Conservation (phyloP, 2,888 invertebrate genomes). For the Hypena proboscidalis region DNA sequence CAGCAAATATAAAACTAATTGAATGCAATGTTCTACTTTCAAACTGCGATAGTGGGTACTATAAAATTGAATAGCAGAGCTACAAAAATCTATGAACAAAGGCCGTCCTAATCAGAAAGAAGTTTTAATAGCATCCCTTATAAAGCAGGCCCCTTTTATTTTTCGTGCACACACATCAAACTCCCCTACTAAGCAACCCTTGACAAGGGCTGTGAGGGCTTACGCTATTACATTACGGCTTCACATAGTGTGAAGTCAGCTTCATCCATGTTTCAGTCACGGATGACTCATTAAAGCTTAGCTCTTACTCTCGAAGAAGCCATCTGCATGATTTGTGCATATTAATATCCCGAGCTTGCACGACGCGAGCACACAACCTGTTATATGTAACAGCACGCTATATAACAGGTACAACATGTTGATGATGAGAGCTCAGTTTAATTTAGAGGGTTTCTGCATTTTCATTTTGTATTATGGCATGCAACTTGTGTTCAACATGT, state of each 20-base stretch:
- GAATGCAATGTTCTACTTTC: too few species aligned
- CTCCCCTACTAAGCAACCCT: constrained; percentile 6
- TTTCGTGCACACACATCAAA: constrained; percentile 1
- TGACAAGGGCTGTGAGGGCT: constrained; percentile 6
- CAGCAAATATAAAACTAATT: too few species aligned
- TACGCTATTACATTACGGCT: constrained; percentile 24
- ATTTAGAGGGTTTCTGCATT: constrained; percentile 29
- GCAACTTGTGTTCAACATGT: constrained; percentile 18
- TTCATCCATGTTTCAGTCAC: constrained; percentile 44
- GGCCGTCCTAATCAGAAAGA: too few species aligned
- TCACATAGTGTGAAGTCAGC: constrained; percentile 41
- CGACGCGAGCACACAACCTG: constrained; percentile 32
- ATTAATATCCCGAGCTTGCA: constrained; percentile 66
- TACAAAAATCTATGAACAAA: too few species aligned
- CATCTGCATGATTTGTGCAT: constrained; percentile 73
- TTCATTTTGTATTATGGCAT: constrained; percentile 19
- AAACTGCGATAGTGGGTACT: too few species aligned
- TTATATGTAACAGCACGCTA: constrained; percentile 17
- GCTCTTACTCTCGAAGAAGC: constrained; percentile 57
- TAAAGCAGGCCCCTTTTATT: neutral
- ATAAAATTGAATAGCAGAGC: too few species aligned
- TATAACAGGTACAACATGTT: constrained; percentile 31
- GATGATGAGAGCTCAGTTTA: constrained; percentile 35
- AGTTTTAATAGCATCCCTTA: too few species aligned
- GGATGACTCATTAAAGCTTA: constrained; percentile 57